Evolutionary conservation across 2,113 vertebrate species (phyloP).

Genomic region (Anser cygnoides): DNA sequence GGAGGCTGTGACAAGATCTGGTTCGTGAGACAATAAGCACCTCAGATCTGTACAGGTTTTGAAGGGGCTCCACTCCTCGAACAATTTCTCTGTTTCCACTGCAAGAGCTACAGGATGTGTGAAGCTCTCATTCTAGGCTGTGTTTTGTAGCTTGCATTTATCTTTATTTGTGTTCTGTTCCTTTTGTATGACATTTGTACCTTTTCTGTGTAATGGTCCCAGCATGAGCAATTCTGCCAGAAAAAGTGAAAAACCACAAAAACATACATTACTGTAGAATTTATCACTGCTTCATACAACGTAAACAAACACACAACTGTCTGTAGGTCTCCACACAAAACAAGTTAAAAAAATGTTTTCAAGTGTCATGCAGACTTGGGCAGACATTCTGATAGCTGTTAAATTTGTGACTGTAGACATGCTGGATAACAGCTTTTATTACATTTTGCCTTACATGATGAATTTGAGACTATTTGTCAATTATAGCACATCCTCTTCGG

Average conservation of each 20-base stretch:
- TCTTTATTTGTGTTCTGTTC: neutral
- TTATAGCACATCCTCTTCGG: neutral
- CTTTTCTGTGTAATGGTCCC: neutral
- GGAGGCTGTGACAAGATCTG: neutral
- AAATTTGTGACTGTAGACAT: neutral
- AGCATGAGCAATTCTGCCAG: neutral
- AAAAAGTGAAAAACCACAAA: neutral
- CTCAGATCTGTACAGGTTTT: neutral
- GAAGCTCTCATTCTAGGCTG: neutral
- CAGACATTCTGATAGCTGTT: neutral
- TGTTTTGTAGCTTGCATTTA: neutral
- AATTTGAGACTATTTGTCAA: neutral
- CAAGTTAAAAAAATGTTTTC: neutral
- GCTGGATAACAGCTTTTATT: neutral
- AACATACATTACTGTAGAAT: neutral
- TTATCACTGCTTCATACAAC: neutral
- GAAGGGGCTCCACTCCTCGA: neutral
- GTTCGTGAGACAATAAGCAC: neutral
- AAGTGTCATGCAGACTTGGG: neutral
- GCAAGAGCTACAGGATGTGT: neutral
- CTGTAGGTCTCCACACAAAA: neutral
- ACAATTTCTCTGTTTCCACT: neutral
- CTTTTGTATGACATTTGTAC: neutral
- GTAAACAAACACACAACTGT: neutral
- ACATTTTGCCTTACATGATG: neutral